A percentile compares a stretch with the other conserved stretches of the same genome.
Conservation (phyloP, 2,888 invertebrate species). For the Slavum lentiscoides region DNA sequence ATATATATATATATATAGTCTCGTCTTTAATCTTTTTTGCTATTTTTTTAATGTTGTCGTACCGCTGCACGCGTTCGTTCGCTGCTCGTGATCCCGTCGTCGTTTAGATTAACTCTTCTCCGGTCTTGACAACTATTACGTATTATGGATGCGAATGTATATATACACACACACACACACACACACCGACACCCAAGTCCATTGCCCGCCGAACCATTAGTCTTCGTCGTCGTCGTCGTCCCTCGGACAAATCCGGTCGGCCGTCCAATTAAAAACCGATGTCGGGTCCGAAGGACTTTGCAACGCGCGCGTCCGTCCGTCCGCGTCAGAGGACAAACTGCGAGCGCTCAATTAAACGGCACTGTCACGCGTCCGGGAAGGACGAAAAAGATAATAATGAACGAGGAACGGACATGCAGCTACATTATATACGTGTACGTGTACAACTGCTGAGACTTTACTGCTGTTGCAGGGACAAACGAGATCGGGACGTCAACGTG, state of each 20-base stretch:
- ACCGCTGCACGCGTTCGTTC: too few species aligned
- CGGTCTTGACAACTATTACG: slow-evolving; percentile 21
- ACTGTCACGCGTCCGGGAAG: slow-evolving; percentile 28
- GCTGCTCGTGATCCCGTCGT: slow-evolving; percentile 31
- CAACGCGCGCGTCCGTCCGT: slow-evolving; percentile 7
- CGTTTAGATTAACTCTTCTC: slow-evolving; percentile 47
- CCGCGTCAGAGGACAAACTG: slow-evolving; percentile 28
- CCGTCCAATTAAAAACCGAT: slow-evolving; percentile 51
- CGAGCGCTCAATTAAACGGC: slow-evolving; percentile 38
- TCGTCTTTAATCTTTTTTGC: too few species aligned
- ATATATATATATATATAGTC: too few species aligned
- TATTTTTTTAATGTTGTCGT: too few species aligned
- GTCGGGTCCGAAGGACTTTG: slow-evolving; percentile 20
- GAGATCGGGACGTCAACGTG: too few species aligned
- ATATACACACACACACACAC: too few species aligned
- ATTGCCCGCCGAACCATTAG: slow-evolving; percentile 34
- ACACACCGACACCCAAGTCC: not conserved
- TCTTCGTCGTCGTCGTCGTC: slow-evolving; percentile 39
- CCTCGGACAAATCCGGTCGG: slow-evolving; percentile 39
- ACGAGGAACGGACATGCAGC: not conserved
- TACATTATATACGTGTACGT: too few species aligned
- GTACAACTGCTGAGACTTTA: too few species aligned
- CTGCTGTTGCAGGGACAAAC: too few species aligned
- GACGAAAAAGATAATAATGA: slow-evolving; percentile 34
- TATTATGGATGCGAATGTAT: too few species aligned